These are phyloP conservation scores for Aphidius ervi DNA, from an alignment of 1,140 invertebrate genomes.

Conservation along the genomic window DNA sequence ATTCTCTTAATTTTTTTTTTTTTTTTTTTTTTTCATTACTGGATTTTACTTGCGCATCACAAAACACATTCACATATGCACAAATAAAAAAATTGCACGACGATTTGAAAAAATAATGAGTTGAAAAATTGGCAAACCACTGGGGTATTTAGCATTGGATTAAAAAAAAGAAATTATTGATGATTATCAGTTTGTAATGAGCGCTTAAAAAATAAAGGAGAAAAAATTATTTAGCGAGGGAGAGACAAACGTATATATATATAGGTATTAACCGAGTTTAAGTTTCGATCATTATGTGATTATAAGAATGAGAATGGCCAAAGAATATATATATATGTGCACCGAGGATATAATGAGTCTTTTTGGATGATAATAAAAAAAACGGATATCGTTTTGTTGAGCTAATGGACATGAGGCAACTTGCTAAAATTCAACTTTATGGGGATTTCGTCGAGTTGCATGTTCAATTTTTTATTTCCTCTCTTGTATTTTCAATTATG, in stretches of 20 bases:
- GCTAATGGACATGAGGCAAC: constrained; percentile 1
- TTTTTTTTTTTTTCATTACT: not conserved
- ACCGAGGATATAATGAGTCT: not conserved
- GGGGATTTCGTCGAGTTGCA: not conserved
- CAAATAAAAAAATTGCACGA: not conserved
- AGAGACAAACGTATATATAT: too few relatives aligned
- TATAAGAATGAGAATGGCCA: constrained; percentile 2
- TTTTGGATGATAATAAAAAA: constrained; percentile 11
- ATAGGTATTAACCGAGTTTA: too few relatives aligned
- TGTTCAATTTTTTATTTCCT: not conserved
- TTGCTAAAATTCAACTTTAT: constrained; percentile 6
- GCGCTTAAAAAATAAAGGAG: too few relatives aligned
- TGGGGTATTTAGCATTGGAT: too few relatives aligned
- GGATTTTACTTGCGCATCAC: not conserved
- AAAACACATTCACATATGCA: not conserved
- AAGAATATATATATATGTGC: not conserved
- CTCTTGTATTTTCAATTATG: not conserved
- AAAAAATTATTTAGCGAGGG: too few relatives aligned
- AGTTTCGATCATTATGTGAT: too few relatives aligned
- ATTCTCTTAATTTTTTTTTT: constrained; percentile 7
- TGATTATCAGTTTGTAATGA: too few relatives aligned
- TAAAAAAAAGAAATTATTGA: too few relatives aligned
- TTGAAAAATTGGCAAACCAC: too few relatives aligned
- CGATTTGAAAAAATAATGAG: too few relatives aligned
- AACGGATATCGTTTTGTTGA: constrained; percentile 11